Conservation (phyloP, 1,140 invertebrate species). For the Euura saliciscinereae region DNA sequence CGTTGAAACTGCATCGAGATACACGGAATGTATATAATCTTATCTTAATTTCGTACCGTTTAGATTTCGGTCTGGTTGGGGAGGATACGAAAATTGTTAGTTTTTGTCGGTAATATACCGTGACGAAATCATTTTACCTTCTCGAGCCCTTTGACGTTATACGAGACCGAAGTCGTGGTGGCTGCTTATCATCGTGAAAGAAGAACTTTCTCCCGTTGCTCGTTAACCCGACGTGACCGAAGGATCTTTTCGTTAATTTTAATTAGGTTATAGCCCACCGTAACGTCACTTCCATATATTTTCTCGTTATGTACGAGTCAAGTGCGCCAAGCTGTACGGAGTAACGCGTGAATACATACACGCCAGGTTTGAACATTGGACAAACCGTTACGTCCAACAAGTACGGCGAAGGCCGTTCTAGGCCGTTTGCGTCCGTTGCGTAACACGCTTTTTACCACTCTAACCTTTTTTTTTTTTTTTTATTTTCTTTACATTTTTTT, state of each 20-base stretch:
- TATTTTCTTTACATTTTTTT: background rate
- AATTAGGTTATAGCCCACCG: slow-evolving; percentile 12
- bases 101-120: background rate
- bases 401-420: slow-evolving; percentile 44
- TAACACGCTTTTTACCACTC: slow-evolving; percentile 34
- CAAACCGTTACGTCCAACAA: slow-evolving; percentile 29
- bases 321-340: slow-evolving; percentile 13
- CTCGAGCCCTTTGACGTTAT: too few species aligned
- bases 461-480: slow-evolving; percentile 18
- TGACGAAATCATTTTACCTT: background rate
- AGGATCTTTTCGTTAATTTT: slow-evolving; percentile 17
- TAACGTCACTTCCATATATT: background rate
- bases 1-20: background rate
- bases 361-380: slow-evolving; percentile 32
- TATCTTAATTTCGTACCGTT: slow-evolving; percentile 3
- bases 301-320: background rate
- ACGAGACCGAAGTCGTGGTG: background rate
- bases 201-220: slow-evolving; percentile 25
- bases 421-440: slow-evolving; percentile 33
- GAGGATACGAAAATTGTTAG: too few species aligned
- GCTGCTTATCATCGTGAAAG: background rate
- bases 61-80: background rate
- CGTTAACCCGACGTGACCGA: slow-evolving; percentile 34
- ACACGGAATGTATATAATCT: background rate
- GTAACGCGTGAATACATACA: slow-evolving; percentile 6